Evolutionary conservation across 2,888 invertebrate species (phyloP).

Genomic region (Stenichneumon culpator): DNA sequence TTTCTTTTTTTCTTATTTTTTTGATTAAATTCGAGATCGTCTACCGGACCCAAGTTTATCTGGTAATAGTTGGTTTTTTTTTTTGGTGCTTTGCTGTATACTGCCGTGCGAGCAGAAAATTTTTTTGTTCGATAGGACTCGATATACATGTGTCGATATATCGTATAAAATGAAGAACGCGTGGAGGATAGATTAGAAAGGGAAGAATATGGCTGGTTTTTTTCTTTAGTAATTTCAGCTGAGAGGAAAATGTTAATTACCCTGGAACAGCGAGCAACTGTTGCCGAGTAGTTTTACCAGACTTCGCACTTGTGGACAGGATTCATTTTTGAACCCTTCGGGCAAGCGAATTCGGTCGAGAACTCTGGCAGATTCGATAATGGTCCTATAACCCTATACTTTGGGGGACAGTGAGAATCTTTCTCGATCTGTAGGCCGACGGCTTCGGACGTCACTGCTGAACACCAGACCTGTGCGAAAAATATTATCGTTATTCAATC

Average conservation of each 20-base stretch:
- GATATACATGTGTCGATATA: conserved; percentile 41
- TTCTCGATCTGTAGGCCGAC: conserved; percentile 94
- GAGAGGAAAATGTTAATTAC: background rate
- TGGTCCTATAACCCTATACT: conserved; percentile 94
- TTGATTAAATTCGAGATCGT: conserved; percentile 8
- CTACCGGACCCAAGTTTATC: background rate
- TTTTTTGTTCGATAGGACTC: conserved; percentile 41
- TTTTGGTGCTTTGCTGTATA: conserved; percentile 53
- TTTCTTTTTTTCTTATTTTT: conserved; percentile 24
- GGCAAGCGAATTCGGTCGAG: conserved; percentile 92
- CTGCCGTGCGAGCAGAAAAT: conserved; percentile 56
- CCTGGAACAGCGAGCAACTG: background rate
- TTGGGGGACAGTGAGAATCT: conserved; percentile 96
- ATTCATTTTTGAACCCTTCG: conserved; percentile 92
- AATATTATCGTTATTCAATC: conserved; percentile 4
- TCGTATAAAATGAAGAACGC: conserved; percentile 56
- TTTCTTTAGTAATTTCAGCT: conserved; percentile 21
- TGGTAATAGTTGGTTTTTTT: conserved; percentile 9
- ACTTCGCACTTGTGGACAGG: conserved; percentile 94
- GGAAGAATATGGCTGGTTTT: conserved; percentile 52
- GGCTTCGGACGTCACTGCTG: conserved; percentile 94
- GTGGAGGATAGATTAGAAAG: conserved; percentile 28
- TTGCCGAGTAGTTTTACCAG: conserved; percentile 88
- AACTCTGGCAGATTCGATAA: conserved; percentile 95
- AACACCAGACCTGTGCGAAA: conserved; percentile 93